Conservation (phyloP, 2,113 vertebrate species). For the Heptranchias perlo region DNA sequence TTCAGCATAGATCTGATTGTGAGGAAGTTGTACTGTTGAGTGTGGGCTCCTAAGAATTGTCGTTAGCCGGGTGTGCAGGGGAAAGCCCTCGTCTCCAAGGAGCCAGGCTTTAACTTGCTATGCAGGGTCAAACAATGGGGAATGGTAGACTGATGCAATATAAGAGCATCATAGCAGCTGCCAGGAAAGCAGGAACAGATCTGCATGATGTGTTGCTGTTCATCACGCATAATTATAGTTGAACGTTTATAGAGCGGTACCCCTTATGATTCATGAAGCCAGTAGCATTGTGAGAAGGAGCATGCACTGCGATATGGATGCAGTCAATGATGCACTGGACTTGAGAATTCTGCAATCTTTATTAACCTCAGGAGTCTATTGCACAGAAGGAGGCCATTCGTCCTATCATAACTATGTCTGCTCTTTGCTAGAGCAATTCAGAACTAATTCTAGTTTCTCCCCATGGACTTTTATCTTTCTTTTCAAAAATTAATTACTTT, state of each 20-base stretch:
- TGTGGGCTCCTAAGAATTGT: neutral
- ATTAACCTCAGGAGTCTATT: neutral
- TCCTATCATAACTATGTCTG: neutral
- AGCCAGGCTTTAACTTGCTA: neutral
- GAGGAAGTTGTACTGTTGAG: neutral
- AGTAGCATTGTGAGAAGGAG: neutral
- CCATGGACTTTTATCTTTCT: neutral
- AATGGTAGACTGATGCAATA: neutral
- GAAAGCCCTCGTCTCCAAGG: neutral
- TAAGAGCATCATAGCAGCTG: neutral
- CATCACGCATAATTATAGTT: neutral
- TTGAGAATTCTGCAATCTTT: neutral
- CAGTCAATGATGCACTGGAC: neutral
- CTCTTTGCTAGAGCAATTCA: neutral
- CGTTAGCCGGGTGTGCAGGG: neutral
- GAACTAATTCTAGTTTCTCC: neutral
- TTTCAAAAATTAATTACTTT: neutral
- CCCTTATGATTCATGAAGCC: neutral
- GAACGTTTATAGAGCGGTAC: neutral
- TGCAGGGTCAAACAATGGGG: neutral
- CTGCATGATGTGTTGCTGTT: neutral
- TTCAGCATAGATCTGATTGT: neutral
- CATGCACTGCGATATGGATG: neutral
- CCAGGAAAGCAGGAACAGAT: neutral
- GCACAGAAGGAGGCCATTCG: neutral